These are phyloP conservation scores for Drosophila kikkawai DNA, from an alignment of 1,140 invertebrate genomes.

Conservation along the genomic window DNA sequence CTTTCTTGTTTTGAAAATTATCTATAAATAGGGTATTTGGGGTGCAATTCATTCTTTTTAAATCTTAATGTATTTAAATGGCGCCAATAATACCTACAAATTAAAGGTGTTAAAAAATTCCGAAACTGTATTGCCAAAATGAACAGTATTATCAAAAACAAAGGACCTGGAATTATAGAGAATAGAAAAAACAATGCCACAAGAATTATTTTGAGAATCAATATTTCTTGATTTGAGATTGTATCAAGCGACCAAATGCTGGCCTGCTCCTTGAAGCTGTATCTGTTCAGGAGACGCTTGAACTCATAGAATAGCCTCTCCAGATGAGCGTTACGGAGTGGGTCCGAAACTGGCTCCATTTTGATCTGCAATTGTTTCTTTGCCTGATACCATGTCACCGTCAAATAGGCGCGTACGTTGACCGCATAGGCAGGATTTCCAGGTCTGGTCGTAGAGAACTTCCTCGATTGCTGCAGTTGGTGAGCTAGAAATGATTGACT, in stretches of 20 bases:
- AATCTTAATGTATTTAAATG: no score
- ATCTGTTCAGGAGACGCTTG: constrained; percentile 58
- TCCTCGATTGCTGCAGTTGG: constrained; percentile 58
- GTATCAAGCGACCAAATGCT: constrained; percentile 18
- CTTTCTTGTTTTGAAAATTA: no score
- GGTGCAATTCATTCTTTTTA: no score
- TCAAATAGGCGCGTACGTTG: constrained; percentile 32
- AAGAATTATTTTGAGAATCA: background rate
- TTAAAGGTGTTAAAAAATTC: no score
- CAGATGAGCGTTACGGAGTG: constrained; percentile 31
- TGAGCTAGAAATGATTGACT: constrained; percentile 52
- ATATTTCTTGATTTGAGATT: background rate
- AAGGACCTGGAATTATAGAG: no score
- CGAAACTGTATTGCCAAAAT: no score
- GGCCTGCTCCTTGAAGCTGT: constrained; percentile 56
- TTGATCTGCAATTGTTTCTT: constrained; percentile 8
- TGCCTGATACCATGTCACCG: background rate
- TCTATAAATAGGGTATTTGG: no score
- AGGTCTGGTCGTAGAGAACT: constrained; percentile 40
- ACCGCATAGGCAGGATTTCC: constrained; percentile 41
- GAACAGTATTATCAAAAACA: no score
- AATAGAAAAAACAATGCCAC: no score
- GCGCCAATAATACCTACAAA: no score
- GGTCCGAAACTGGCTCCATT: constrained; percentile 9
- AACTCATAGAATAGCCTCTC: constrained; percentile 60